Conservation (phyloP, 2,113 vertebrate species). For the Gadus chalcogrammus region DNA sequence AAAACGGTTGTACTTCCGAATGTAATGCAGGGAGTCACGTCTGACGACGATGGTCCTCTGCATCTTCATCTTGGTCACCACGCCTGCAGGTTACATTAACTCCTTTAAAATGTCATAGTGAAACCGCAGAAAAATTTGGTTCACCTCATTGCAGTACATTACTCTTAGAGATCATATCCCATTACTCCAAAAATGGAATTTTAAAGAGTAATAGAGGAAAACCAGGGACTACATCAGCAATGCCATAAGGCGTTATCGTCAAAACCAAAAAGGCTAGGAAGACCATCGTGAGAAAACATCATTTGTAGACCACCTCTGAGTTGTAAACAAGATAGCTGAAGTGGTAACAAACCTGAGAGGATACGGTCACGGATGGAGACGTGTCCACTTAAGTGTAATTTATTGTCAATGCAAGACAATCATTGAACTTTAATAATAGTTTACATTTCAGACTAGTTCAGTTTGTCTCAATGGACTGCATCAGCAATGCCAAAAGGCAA, state of each 20-base stretch:
- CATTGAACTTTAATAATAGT: too few relatives aligned
- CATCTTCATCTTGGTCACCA: conserved; percentile 99
- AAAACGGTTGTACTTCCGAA: conserved; percentile 98
- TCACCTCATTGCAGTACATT: too few relatives aligned
- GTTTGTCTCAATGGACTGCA: conserved; percentile 44
- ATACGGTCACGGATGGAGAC: conserved; percentile 95
- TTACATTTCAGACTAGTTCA: background rate
- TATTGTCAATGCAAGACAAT: conserved; percentile 98
- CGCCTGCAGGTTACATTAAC: conserved; percentile 66
- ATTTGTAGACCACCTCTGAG: conserved; percentile 56
- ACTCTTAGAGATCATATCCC: background rate
- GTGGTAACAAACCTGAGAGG: conserved; percentile 80
- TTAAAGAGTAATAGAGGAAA: background rate
- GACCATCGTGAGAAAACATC: conserved; percentile 91
- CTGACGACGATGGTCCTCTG: conserved; percentile 96
- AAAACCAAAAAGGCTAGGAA: conserved; percentile 74
- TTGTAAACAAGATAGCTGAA: background rate
- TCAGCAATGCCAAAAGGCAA: conserved; percentile 75
- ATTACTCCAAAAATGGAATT: background rate
- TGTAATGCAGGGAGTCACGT: conserved; percentile 94
- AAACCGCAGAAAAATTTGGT: background rate
- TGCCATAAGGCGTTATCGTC: conserved; percentile 78
- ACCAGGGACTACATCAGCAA: conserved; percentile 68
- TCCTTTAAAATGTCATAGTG: background rate
- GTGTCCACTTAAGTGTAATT: conserved; percentile 94